Conservation (phyloP, 2,113 vertebrate species). For the Sinocyclocheilus rhinocerous region DNA sequence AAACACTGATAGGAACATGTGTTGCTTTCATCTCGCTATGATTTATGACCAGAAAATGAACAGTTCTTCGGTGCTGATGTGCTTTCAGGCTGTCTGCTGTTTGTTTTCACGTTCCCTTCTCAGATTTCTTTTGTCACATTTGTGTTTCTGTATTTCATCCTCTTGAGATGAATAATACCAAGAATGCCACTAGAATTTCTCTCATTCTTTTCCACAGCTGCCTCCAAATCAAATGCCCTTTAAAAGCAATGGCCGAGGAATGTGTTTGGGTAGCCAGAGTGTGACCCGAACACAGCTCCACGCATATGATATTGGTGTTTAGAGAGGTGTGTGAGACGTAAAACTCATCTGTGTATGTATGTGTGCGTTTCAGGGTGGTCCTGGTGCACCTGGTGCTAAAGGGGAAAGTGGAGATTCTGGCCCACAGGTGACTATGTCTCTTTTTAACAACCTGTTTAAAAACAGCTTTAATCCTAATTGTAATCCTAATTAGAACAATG, state of each 20-base stretch:
- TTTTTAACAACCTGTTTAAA: background rate
- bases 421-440: slow-evolving; percentile 80
- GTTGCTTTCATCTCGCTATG: slow-evolving; percentile 40
- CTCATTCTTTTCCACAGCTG: slow-evolving; percentile 14
- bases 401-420: slow-evolving; percentile 92
- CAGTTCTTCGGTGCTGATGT: slow-evolving; percentile 5
- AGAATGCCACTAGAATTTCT: background rate
- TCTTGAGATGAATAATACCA: background rate
- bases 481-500: background rate
- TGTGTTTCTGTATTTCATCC: background rate
- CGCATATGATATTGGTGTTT: slow-evolving; percentile 26
- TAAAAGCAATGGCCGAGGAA: background rate
- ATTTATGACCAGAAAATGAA: slow-evolving; percentile 39
- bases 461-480: background rate
- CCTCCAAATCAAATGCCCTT: background rate
- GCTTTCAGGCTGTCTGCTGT: background rate
- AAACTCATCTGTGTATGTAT: slow-evolving; percentile 31
- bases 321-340: slow-evolving; percentile 21
- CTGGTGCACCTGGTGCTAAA: slow-evolving; percentile 89
- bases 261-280: slow-evolving; percentile 26
- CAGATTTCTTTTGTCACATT: background rate
- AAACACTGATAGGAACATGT: slow-evolving; percentile 20
- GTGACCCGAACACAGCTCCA: slow-evolving; percentile 20
- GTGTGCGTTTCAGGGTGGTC: slow-evolving; percentile 79
- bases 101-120: background rate